Evolutionary conservation across 2,113 vertebrate species (phyloP).

Genomic region (Calonectris borealis): DNA sequence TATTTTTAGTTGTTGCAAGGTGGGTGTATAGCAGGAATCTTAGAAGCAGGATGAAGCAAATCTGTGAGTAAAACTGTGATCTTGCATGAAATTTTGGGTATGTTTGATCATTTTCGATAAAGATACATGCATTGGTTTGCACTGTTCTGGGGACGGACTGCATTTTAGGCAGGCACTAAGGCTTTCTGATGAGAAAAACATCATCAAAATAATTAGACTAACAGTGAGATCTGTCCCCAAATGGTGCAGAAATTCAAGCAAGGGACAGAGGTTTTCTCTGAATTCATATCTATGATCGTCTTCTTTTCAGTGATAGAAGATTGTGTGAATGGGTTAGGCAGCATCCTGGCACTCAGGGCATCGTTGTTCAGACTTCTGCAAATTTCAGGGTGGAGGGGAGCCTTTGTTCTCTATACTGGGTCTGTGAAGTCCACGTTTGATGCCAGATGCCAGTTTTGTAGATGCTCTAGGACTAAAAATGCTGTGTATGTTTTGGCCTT

Average conservation of each 20-base stretch:
- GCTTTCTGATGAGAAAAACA: background rate
- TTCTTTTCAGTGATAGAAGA: background rate
- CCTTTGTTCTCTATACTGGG: background rate
- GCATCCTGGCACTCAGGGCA: background rate
- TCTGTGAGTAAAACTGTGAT: slow-evolving; percentile 1
- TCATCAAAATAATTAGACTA: background rate
- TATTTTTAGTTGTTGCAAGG: slow-evolving; percentile 1
- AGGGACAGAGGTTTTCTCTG: background rate
- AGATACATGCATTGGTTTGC: background rate
- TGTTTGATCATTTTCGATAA: background rate
- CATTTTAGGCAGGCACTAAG: background rate
- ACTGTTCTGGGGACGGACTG: background rate
- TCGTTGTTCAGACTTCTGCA: background rate
- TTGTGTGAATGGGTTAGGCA: background rate
- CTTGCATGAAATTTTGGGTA: background rate
- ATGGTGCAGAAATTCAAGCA: background rate
- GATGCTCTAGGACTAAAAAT: background rate
- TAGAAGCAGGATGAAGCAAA: background rate
- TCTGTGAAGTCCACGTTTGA: background rate
- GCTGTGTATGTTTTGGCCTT: background rate
- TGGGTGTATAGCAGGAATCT: background rate
- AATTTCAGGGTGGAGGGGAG: background rate
- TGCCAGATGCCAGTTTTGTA: background rate
- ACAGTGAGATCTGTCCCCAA: background rate
- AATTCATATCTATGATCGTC: background rate